Conservation (phyloP, 2,888 invertebrate genomes). For the Agrotis puta region DNA sequence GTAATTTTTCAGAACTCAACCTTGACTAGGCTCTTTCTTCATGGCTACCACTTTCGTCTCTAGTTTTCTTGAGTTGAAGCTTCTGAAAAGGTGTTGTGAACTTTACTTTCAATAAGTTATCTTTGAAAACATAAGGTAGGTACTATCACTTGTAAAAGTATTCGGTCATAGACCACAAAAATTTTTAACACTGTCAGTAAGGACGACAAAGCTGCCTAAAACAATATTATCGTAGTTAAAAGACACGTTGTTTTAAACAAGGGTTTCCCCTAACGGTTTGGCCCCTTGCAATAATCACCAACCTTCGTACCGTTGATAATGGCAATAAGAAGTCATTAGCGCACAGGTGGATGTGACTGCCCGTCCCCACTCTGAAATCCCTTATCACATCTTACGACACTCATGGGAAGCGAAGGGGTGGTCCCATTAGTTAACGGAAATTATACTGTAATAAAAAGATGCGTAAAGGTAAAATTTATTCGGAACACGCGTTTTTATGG, state of each 20-base stretch:
- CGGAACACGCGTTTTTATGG: conserved; percentile 28
- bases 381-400: conserved; percentile 53
- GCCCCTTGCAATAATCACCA: conserved; percentile 42
- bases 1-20: too few relatives aligned
- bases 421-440: conserved; percentile 49
- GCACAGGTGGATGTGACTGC: conserved; percentile 53
- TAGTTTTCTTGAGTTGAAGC: too few relatives aligned
- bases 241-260: conserved; percentile 9
- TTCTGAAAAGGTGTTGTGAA: too few relatives aligned
- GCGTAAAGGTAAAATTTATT: conserved; percentile 43
- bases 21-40: too few relatives aligned
- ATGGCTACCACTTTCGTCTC: too few relatives aligned
- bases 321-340: conserved; percentile 50
- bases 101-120: too few relatives aligned
- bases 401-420: conserved; percentile 49
- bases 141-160: too few relatives aligned
- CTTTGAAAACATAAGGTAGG: too few relatives aligned
- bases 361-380: conserved; percentile 39
- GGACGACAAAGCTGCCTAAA: neutral
- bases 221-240: conserved; percentile 6
- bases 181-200: neutral
- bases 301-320: conserved; percentile 28
- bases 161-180: too few relatives aligned
- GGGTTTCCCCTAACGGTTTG: neutral
- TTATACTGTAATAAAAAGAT: conserved; percentile 39